These are phyloP conservation scores for Tiaroga cobitis DNA, from an alignment of 2,797 vertebrate genomes.

Conservation along the genomic window DNA sequence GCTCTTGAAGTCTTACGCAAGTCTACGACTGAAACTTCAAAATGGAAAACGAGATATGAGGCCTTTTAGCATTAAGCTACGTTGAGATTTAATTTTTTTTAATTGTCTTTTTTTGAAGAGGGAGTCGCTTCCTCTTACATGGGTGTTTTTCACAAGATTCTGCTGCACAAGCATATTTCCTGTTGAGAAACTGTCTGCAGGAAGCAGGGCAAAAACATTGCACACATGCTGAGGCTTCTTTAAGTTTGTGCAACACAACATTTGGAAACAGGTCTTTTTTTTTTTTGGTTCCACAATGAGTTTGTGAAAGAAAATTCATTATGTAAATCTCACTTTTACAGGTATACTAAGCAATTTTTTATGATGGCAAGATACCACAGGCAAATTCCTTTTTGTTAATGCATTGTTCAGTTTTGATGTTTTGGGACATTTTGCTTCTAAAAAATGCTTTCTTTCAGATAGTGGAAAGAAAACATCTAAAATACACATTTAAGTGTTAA, in stretches of 20 bases:
- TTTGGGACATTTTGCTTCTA: not conserved
- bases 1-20: conserved; percentile 5
- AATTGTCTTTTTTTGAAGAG: not conserved
- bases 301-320: not conserved
- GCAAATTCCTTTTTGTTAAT: not conserved
- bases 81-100: not conserved
- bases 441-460: not conserved
- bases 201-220: conserved; percentile 65
- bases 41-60: not conserved
- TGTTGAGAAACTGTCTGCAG: conserved; percentile 67
- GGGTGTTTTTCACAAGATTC: not conserved
- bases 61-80: not conserved
- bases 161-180: conserved; percentile 65
- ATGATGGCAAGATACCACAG: not conserved
- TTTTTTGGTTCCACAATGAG: not conserved
- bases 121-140: not conserved
- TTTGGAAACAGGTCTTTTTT: not conserved
- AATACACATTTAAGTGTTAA: not conserved
- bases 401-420: not conserved
- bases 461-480: not conserved
- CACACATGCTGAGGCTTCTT: conserved; percentile 56
- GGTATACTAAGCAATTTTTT: not conserved
- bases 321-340: not conserved
- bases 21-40: not conserved
- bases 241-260: not conserved